A percentile compares a stretch with the other conserved stretches of the same genome.
phyloP scores from a whole-genome alignment of 2,797 vertebrate genomes.

The Steatocranus sp. region DNA sequence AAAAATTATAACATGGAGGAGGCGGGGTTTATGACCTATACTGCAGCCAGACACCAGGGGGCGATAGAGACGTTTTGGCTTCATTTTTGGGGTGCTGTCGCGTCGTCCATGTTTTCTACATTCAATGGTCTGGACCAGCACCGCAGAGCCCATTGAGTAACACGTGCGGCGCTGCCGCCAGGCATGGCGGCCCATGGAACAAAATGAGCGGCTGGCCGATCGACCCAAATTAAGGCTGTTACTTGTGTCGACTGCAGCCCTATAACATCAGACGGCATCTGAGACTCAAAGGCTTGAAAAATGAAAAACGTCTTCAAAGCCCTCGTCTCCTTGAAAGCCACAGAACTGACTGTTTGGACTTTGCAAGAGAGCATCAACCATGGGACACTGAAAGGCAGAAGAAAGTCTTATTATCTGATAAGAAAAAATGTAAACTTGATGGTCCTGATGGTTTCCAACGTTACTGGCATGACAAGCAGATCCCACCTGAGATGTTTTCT shows the following conservation, averaged over 20 bases:
- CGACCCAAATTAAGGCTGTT: background rate
- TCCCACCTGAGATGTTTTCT: background rate
- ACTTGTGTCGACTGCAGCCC: background rate
- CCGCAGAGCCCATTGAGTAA: background rate
- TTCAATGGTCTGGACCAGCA: background rate
- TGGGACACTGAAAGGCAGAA: background rate
- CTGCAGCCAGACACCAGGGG: too few relatives aligned
- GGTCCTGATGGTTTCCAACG: background rate
- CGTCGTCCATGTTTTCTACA: too few relatives aligned
- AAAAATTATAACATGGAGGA: too few relatives aligned
- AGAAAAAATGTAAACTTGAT: background rate
- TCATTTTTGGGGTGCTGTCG: too few relatives aligned
- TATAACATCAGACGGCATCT: background rate
- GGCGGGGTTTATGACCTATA: too few relatives aligned
- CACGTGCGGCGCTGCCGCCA: background rate
- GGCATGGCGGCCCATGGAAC: background rate
- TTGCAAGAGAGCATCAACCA: background rate
- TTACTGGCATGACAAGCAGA: background rate
- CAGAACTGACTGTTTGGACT: background rate
- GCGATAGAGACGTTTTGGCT: too few relatives aligned
- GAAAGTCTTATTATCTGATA: background rate
- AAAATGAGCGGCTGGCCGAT: rapidly evolving
- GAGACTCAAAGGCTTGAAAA: background rate
- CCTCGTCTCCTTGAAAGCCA: background rate
- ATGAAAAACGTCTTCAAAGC: background rate